Conservation (phyloP, 2,888 invertebrate genomes). For the Diaperis boleti region DNA sequence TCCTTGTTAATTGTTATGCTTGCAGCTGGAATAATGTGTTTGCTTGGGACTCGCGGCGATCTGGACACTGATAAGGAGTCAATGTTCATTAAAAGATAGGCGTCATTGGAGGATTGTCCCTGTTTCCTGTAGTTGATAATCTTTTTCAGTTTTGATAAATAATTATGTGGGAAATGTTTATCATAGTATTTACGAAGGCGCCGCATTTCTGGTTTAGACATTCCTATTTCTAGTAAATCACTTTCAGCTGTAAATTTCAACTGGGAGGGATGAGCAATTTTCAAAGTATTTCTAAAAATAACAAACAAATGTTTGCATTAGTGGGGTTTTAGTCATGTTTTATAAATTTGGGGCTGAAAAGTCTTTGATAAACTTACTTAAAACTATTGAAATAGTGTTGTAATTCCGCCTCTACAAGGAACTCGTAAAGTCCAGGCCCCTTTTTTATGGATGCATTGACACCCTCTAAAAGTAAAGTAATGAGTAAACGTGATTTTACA, state of each 20-base stretch:
- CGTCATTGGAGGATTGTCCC: slow-evolving; percentile 61
- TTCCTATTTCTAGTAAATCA: slow-evolving; percentile 90
- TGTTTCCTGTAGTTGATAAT: slow-evolving; percentile 75
- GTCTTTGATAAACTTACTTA: slow-evolving; percentile 69
- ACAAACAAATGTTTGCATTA: slow-evolving; percentile 36
- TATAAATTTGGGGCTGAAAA: not conserved
- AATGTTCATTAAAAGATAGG: slow-evolving; percentile 54
- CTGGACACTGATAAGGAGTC: slow-evolving; percentile 63
- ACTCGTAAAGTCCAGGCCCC: slow-evolving; percentile 84
- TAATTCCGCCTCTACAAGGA: slow-evolving; percentile 93
- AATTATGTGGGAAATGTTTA: slow-evolving; percentile 94
- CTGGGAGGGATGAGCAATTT: slow-evolving; percentile 88
- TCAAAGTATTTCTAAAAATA: slow-evolving; percentile 83
- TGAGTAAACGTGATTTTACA: slow-evolving; percentile 2
- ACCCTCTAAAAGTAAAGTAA: slow-evolving; percentile 53
- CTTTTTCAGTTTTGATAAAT: slow-evolving; percentile 91
- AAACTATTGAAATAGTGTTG: slow-evolving; percentile 89
- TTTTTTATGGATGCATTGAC: slow-evolving; percentile 63
- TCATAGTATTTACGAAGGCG: slow-evolving; percentile 93
- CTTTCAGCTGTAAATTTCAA: slow-evolving; percentile 95
- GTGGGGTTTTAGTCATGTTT: not conserved
- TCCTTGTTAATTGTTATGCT: slow-evolving; percentile 94
- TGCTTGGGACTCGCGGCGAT: slow-evolving; percentile 78
- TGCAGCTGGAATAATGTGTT: slow-evolving; percentile 87
- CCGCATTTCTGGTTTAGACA: slow-evolving; percentile 95